Base-by-base conservation (phyloP, 2,888 invertebrate species). In the Pollenia angustigena region DNA sequence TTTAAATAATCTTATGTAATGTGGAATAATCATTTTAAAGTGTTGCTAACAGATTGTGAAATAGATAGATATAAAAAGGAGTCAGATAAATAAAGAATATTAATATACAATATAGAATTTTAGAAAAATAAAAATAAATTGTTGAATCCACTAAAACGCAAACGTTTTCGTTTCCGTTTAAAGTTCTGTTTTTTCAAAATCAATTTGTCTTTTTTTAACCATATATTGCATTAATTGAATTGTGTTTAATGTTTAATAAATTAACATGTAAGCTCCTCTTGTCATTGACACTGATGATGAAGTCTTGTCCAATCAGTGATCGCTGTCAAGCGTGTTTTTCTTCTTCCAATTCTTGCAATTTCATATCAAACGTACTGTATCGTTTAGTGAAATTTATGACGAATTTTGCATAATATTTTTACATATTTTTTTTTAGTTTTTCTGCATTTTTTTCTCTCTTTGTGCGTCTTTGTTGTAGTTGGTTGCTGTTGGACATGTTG, bases 291-390 rank as follows among this genome's bases (percentile, higher is more conserved):
- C 71, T 76, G 85, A 85, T 76, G 71, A 81, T 81, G 50, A 71
- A 81, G 85, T 46, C 81, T 66, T 68, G 76, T 71, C 62, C 81
- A 85, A 85, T 85, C 81, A 85, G 71, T 81, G 81, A 81, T 78
- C 76, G 85, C 69, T 81, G 85, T 76, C 81, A 78, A 60, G 72
- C 68, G 40, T 80, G 66, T 72, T 66, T 79, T 79, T 68, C 74
- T 74, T 79, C 79, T 80, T 85, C 81, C 85, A 85, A 76, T 76
- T 85, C 84, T 68, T 80, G 85, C 72, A 85, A 81, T 76, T 85
- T 68, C 81, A 78, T 81, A 81, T 81, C 80, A 81, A 78, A 54
- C 81, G 52, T 58, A 68, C 18, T 58, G 76, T 68, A 85, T 78
- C 76, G 71, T 85, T 85, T 78, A 81, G 52, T 72, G 58, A 85